Percentiles rank a stretch among this genome's conserved stretches.
phyloP scores from a whole-genome alignment of 2,113 vertebrate genomes.

The Jacana jacana region DNA sequence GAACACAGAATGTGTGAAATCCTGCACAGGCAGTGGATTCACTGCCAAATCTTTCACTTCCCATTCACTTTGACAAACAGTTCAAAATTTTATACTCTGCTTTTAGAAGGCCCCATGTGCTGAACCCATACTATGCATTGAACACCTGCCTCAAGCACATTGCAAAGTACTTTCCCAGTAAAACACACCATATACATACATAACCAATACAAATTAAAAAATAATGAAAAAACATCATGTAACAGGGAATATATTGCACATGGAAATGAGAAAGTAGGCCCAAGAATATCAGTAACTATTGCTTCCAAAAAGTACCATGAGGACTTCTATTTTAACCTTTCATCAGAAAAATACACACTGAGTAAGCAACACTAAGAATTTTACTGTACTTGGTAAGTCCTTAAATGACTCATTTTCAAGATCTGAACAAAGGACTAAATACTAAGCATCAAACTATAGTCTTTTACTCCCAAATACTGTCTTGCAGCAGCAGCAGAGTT shows the following conservation, averaged over 20 bases:
- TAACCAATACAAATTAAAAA: background rate
- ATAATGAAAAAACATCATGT: background rate
- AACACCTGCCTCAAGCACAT: background rate
- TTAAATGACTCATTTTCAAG: background rate
- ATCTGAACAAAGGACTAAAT: background rate
- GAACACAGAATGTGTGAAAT: background rate
- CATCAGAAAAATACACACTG: background rate
- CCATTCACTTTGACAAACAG: rapidly evolving
- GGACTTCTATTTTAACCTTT: background rate
- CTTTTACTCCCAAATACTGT: background rate
- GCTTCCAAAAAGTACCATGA: background rate
- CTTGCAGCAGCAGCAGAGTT: background rate
- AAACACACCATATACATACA: background rate
- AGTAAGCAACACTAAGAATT: background rate
- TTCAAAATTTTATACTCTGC: background rate
- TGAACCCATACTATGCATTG: background rate
- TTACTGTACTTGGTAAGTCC: background rate
- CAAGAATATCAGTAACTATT: rapidly evolving
- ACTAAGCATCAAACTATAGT: background rate
- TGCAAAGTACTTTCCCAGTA: background rate
- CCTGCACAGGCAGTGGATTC: background rate
- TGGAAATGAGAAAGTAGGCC: background rate
- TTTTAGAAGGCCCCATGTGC: background rate
- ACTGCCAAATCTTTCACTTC: background rate
- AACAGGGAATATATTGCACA: background rate